Percentiles rank a stretch among this genome's conserved stretches.
Conservation (phyloP, 2,113 vertebrate genomes). For the Hylia prasina region DNA sequence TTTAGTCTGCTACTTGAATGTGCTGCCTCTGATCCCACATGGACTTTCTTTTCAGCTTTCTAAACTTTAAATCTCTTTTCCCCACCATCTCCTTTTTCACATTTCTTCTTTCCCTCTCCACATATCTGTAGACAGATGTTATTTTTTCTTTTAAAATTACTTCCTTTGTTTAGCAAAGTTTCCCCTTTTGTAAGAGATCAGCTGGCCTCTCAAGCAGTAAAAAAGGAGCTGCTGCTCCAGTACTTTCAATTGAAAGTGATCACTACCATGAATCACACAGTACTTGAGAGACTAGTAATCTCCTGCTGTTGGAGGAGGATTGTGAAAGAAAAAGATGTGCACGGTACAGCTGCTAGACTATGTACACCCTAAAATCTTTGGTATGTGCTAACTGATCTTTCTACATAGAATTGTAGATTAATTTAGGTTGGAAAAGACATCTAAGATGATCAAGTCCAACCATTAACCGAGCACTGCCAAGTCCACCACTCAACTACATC, state of each 20-base stretch:
- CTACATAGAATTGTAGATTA: not conserved
- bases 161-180: conserved; percentile 41
- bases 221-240: conserved; percentile 2
- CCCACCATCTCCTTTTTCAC: not conserved
- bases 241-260: not conserved
- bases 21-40: not conserved
- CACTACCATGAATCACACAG: not conserved
- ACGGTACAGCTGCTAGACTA: not conserved
- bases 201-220: not conserved
- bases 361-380: not conserved
- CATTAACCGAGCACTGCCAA: not conserved
- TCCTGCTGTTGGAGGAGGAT: not conserved
- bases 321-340: not conserved
- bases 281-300: not conserved
- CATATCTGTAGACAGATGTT: conserved; percentile 15
- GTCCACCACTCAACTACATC: not conserved
- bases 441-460: not conserved
- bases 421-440: not conserved
- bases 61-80: not conserved
- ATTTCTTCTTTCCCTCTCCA: not conserved
- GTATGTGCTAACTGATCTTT: not conserved
- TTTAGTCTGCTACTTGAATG: not conserved
- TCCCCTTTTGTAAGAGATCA: conserved; percentile 23
- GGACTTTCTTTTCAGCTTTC: not conserved
- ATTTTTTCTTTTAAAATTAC: conserved; percentile 29